Evolutionary conservation across 1,140 invertebrate genomes (phyloP).

Genomic region (Drosophila trapezifrons): DNA sequence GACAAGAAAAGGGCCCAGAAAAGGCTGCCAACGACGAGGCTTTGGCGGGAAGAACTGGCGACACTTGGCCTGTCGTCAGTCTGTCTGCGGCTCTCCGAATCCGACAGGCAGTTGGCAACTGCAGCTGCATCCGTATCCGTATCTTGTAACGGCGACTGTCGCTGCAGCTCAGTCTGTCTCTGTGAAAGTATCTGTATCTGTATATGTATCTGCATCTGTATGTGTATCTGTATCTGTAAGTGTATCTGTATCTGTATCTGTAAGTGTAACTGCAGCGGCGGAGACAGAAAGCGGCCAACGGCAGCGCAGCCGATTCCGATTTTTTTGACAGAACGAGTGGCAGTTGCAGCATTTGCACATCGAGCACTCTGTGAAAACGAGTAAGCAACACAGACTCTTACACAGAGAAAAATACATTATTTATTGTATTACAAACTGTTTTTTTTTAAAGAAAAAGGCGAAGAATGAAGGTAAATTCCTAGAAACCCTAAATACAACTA

Average conservation of each 20-base stretch:
- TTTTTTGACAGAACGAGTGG: conserved; percentile 16
- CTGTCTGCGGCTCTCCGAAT: conserved; percentile 51
- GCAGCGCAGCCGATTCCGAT: neutral
- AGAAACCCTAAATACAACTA: too few relatives aligned
- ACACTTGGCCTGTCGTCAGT: conserved; percentile 49
- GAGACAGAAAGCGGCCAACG: conserved; percentile 2
- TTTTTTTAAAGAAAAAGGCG: too few relatives aligned
- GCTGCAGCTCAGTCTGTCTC: conserved; percentile 8
- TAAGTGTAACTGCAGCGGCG: neutral
- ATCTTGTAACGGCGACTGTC: conserved; percentile 1
- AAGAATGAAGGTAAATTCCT: too few relatives aligned
- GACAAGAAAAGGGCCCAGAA: neutral
- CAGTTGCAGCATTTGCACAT: conserved; percentile 29
- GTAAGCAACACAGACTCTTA: neutral
- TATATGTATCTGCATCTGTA: neutral
- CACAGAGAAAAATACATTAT: neutral
- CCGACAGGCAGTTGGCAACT: conserved; percentile 41
- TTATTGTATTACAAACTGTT: neutral
- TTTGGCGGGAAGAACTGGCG: conserved; percentile 34
- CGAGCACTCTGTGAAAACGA: neutral
- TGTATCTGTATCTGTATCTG: neutral
- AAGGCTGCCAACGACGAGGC: neutral
- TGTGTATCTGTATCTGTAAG: neutral
- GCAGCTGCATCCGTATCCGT: conserved; percentile 8
- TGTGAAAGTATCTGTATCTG: neutral